Evolutionary conservation across 2,113 vertebrate species (phyloP).

Genomic region (Sarotherodon lohbergeri): DNA sequence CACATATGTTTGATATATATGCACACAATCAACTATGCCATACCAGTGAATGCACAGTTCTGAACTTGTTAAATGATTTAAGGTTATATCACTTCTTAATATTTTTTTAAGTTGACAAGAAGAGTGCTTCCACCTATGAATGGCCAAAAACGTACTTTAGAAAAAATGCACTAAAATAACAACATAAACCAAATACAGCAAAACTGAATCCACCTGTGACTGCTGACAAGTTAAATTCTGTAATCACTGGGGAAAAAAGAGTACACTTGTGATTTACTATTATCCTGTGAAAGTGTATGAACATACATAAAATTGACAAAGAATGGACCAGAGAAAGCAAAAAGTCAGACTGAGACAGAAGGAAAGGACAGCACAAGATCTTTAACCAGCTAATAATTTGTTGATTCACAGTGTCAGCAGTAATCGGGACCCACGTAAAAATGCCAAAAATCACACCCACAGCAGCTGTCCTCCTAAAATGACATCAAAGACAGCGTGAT

Average conservation of each 20-base stretch:
- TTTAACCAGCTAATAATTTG: background rate
- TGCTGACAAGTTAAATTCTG: background rate
- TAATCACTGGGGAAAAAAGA: background rate
- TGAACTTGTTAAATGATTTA: background rate
- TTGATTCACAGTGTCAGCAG: background rate
- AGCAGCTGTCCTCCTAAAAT: background rate
- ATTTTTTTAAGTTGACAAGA: background rate
- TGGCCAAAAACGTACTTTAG: background rate
- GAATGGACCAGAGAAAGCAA: background rate
- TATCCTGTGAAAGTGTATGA: background rate
- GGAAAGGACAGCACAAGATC: background rate
- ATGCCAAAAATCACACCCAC: background rate
- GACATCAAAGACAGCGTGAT: background rate
- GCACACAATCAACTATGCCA: background rate
- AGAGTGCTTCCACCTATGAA: background rate
- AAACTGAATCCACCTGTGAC: background rate
- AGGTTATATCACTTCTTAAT: background rate
- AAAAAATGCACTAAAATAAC: background rate
- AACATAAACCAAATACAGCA: background rate
- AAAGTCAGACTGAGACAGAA: background rate
- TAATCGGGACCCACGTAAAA: background rate
- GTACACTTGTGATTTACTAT: background rate
- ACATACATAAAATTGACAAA: background rate
- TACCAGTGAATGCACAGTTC: background rate
- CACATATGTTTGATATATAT: background rate